phyloP scores from a whole-genome alignment of 2,888 invertebrate genomes.

The Parnassius glacialis region DNA sequence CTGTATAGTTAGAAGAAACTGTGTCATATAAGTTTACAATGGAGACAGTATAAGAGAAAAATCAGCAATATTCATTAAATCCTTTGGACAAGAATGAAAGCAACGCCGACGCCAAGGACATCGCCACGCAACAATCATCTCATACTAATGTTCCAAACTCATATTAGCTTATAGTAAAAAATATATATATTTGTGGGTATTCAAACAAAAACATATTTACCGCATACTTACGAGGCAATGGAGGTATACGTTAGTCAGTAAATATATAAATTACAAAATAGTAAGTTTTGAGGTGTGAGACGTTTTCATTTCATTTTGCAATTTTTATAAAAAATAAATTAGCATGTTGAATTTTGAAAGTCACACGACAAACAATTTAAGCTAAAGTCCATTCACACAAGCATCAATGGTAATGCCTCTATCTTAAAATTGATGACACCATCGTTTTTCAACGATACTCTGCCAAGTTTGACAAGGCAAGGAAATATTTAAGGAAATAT shows the following conservation, averaged over 20 bases:
- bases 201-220: constrained; percentile 5
- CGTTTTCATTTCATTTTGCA: neutral
- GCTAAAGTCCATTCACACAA: neutral
- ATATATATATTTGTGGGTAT: constrained; percentile 15
- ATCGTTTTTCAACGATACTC: too few species aligned
- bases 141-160: too few species aligned
- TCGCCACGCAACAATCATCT: too few species aligned
- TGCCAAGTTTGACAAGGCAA: too few species aligned
- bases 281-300: neutral
- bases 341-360: neutral
- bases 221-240: constrained; percentile 9
- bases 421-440: neutral
- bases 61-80: too few species aligned
- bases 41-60: too few species aligned
- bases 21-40: too few species aligned
- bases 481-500: too few species aligned
- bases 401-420: neutral
- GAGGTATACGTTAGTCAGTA: constrained; percentile 8
- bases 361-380: neutral
- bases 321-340: neutral
- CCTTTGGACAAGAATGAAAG: too few species aligned
- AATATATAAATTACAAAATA: neutral
- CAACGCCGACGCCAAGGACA: too few species aligned
- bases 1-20: too few species aligned
- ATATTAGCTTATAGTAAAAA: neutral